phyloP scores from a whole-genome alignment of 53 echinoderm and acorn worm species.

The Mesocentrotus franciscanus region DNA sequence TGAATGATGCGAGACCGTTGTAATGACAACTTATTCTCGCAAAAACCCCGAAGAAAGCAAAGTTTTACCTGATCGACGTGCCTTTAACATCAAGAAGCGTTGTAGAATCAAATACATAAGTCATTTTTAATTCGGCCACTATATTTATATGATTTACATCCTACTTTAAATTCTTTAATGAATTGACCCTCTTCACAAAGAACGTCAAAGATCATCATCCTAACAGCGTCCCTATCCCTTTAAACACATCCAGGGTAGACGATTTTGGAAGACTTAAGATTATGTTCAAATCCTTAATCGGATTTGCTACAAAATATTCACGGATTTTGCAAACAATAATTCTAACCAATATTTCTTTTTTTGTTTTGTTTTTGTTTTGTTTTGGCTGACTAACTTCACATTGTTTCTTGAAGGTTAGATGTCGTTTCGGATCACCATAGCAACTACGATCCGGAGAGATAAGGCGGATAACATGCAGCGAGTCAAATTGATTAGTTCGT shows the following conservation, averaged over 20 bases:
- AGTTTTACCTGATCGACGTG: too few relatives aligned
- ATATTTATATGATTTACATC: not conserved
- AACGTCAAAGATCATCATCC: too few relatives aligned
- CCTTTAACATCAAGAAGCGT: too few relatives aligned
- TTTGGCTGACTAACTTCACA: not conserved
- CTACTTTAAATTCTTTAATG: not conserved
- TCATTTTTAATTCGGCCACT: too few relatives aligned
- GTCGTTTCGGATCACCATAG: not conserved
- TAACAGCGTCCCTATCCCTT: too few relatives aligned
- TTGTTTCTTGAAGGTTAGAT: slow-evolving; percentile 4
- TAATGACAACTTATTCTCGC: too few relatives aligned
- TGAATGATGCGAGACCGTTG: too few relatives aligned
- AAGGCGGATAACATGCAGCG: not conserved
- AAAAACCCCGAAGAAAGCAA: too few relatives aligned
- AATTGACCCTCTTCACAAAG: too few relatives aligned
- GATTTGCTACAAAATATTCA: not conserved
- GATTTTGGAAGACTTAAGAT: not conserved
- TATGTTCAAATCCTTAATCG: not conserved
- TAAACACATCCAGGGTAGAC: not conserved
- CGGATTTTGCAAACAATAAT: not conserved
- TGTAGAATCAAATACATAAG: too few relatives aligned
- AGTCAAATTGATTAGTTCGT: not conserved
- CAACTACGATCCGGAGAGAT: not conserved
- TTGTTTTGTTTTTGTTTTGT: not conserved
- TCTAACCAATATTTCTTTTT: not conserved